phyloP scores from a whole-genome alignment of 1,140 invertebrate genomes.

The Drosophila erecta region DNA sequence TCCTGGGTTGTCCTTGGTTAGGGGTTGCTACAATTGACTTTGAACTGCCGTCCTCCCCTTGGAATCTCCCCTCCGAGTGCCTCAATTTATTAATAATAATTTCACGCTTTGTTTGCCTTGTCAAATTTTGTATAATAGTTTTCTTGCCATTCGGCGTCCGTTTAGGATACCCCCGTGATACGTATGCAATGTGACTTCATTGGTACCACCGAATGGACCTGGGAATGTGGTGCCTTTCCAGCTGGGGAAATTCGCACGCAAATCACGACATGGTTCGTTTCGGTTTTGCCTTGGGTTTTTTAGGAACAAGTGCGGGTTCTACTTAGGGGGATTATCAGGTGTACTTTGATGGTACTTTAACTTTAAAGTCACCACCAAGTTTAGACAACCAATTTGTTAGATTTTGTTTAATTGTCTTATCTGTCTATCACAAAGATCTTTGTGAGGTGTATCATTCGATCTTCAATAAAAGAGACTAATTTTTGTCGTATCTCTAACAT shows the following conservation, averaged over 20 bases:
- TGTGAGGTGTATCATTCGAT: too few relatives aligned
- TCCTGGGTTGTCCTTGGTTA: constrained; percentile 17
- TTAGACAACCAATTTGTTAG: neutral
- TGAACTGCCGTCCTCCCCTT: constrained; percentile 30
- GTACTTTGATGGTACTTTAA: constrained; percentile 41
- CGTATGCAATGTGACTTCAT: constrained; percentile 55
- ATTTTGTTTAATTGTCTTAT: too few relatives aligned
- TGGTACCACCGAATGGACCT: constrained; percentile 20
- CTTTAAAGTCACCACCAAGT: constrained; percentile 9
- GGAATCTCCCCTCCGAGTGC: constrained; percentile 20
- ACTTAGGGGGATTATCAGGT: constrained; percentile 69
- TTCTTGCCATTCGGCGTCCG: neutral
- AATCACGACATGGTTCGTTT: constrained; percentile 48
- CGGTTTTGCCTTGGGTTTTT: constrained; percentile 12
- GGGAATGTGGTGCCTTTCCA: constrained; percentile 52
- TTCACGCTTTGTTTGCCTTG: constrained; percentile 80
- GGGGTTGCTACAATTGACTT: constrained; percentile 67
- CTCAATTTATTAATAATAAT: constrained; percentile 82
- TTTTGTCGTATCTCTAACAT: too few relatives aligned
- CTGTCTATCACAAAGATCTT: too few relatives aligned
- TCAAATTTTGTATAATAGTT: constrained; percentile 69
- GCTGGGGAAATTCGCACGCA: constrained; percentile 63
- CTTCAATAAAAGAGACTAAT: too few relatives aligned
- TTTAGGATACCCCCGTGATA: constrained; percentile 18
- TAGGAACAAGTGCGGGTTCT: constrained; percentile 51